Percentiles rank a stretch among this genome's conserved stretches.
Evolutionary conservation across 2,113 vertebrate species (phyloP).

Genomic region (Paramisgurnus dabryanus): DNA sequence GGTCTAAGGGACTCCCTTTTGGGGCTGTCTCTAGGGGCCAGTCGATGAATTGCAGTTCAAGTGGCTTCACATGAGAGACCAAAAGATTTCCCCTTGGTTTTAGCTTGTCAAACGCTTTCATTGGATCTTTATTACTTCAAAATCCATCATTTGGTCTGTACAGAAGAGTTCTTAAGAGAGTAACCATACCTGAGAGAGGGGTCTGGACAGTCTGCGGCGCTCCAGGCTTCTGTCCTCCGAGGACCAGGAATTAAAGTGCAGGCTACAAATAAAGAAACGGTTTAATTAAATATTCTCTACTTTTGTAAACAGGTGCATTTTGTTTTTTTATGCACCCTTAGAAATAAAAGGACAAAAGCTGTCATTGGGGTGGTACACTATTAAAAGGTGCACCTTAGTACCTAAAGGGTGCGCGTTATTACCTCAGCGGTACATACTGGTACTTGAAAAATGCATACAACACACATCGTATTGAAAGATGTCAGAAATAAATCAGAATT

Average conservation of each 20-base stretch:
- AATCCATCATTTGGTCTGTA: neutral
- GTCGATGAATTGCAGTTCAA: too few relatives aligned
- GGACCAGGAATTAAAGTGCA: slow-evolving; percentile 71
- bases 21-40: too few relatives aligned
- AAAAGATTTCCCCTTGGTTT: too few relatives aligned
- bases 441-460: too few relatives aligned
- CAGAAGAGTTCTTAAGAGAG: neutral
- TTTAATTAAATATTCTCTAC: neutral
- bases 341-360: too few relatives aligned
- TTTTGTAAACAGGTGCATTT: neutral
- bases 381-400: too few relatives aligned
- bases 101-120: neutral
- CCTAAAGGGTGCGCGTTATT: too few relatives aligned
- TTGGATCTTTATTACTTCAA: too few relatives aligned
- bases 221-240: slow-evolving; percentile 70
- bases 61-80: too few relatives aligned
- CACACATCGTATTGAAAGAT: neutral
- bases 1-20: too few relatives aligned
- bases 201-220: slow-evolving; percentile 67
- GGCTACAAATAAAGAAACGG: slow-evolving; percentile 52
- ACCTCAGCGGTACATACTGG: too few relatives aligned
- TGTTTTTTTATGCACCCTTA: neutral
- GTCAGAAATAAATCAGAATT: neutral
- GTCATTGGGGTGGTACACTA: too few relatives aligned
- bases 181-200: slow-evolving; percentile 73